Percentiles rank a stretch among this genome's conserved stretches.
phyloP scores from a whole-genome alignment of 2,888 invertebrate genomes.

The Petrolisthes cinctipes region DNA sequence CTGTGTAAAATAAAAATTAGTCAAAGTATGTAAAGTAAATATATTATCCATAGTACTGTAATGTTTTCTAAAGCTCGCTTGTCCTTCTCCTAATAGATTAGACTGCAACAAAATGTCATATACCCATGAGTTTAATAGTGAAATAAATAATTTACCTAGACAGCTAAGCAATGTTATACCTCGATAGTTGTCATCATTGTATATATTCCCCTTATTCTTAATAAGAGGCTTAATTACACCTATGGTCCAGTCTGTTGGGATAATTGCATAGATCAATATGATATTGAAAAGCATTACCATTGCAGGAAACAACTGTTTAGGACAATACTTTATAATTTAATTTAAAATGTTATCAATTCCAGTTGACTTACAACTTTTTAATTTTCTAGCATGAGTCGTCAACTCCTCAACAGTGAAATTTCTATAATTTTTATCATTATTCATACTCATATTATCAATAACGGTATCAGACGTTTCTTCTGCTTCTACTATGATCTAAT shows the following conservation, averaged over 20 bases:
- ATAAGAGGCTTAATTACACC: not conserved
- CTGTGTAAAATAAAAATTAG: not conserved
- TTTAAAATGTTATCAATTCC: not conserved
- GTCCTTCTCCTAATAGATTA: not conserved
- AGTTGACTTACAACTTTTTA: not conserved
- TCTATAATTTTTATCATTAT: not conserved
- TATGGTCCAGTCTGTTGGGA: too few species aligned
- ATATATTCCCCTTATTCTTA: not conserved
- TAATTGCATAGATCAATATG: not conserved
- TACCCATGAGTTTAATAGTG: not conserved
- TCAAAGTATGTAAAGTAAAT: not conserved
- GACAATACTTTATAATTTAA: not conserved
- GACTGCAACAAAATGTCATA: not conserved
- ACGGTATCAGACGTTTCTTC: not conserved
- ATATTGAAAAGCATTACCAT: not conserved
- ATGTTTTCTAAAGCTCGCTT: not conserved
- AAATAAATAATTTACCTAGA: not conserved
- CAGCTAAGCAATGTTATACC: not conserved
- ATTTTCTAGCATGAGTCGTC: not conserved
- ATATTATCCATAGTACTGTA: not conserved
- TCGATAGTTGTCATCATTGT: not conserved
- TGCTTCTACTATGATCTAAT: not conserved
- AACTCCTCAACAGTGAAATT: not conserved
- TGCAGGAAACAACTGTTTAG: not conserved
- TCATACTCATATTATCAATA: not conserved